Conservation (phyloP, 1,140 invertebrate genomes). For the Theocolax elegans region DNA sequence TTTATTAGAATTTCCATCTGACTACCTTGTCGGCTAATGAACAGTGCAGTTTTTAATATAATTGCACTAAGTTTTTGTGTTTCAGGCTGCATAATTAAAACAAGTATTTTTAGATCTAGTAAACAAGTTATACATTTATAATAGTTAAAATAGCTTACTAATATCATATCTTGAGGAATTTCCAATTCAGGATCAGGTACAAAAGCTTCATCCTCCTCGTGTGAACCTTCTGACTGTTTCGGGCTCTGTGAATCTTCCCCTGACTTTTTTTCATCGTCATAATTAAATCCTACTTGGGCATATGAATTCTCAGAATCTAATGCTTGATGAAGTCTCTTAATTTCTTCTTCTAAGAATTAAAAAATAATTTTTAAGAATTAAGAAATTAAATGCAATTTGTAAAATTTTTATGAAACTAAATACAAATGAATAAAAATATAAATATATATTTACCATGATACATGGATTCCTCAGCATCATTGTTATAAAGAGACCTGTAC, state of each 20-base stretch:
- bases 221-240: slow-evolving; percentile 56
- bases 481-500: slow-evolving; percentile 86
- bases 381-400: no score
- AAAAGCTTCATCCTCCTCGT: slow-evolving; percentile 79
- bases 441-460: slow-evolving; percentile 77
- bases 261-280: slow-evolving; percentile 70
- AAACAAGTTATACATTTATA: no score
- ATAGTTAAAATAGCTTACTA: slow-evolving; percentile 72
- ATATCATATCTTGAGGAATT: slow-evolving; percentile 77
- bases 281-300: slow-evolving; percentile 84
- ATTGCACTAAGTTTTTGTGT: slow-evolving; percentile 92
- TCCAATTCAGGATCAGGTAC: slow-evolving; percentile 76
- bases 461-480: slow-evolving; percentile 86
- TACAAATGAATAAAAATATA: background rate
- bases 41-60: slow-evolving; percentile 96
- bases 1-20: slow-evolving; percentile 99
- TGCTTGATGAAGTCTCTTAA: slow-evolving; percentile 85
- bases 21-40: slow-evolving; percentile 90
- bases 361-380: background rate
- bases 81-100: slow-evolving; percentile 78
- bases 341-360: slow-evolving; percentile 82
- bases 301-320: slow-evolving; percentile 76
- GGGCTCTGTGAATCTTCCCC: slow-evolving; percentile 61
- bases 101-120: background rate
- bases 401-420: background rate